Evolutionary conservation across 1,140 invertebrate species (phyloP), one percentile per base, ranked within the genome.

Genomic region (Philaenus spumarius): DNA sequence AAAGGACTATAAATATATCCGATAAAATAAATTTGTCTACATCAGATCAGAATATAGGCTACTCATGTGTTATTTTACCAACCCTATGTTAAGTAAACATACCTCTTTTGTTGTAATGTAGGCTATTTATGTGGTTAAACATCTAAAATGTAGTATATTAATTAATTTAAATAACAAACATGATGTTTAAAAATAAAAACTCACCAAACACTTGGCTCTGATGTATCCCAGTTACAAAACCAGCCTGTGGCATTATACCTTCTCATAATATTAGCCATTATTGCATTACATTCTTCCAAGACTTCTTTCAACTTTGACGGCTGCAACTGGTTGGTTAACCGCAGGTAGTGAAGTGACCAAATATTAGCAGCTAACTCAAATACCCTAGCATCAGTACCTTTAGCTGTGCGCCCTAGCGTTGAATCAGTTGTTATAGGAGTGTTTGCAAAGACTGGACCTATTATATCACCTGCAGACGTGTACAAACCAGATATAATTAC

Each of bases 341-440:
- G 72, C 40, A 82, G 72, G 65, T 84, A 84, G 63, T 77, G 75
- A 9, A 85, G 68, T 3, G 75, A 79, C 66, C 78, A 76, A 2
- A 83, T 64, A 66, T 80, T 83, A 51, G 75, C 75, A 1, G 75
- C 80, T 60, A 85, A 79, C 66, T 82, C 82, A 67, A 81, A 84
- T 37, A 81, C 66, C 50, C 73, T 73, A 58, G 76, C 73, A 60
- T 81, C 80, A 1, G 73, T 73, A 11, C 74, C 74, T 63, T 73
- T 70, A 0, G 71, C 63, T 9, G 67, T 58, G 55, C 66, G 66
- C 14, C 67, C 62, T 7, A 75, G 53, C 2, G 72, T 47, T 19
- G 43, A 53, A n/a, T 60, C 43, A 51, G 67, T 64, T 1, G 60
- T 69, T 1, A 68, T 45, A 3, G 69, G 71, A 6, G 66, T 62